Conservation (phyloP, 2,888 invertebrate species). For the Hermaeophaga mercurialis region DNA sequence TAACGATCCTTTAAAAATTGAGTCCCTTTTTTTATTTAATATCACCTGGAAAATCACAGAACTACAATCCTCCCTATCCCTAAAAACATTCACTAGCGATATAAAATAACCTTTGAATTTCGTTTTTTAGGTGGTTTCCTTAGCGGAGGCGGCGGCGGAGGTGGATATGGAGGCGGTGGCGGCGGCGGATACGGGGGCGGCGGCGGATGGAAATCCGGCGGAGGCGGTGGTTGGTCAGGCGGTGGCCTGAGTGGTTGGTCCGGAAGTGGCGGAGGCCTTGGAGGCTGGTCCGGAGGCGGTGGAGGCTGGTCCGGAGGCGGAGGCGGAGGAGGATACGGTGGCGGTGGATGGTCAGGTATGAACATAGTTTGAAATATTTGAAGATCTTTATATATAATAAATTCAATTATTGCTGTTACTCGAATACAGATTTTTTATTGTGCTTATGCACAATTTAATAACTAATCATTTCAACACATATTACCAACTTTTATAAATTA, state of each 20-base stretch:
- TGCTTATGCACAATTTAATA: too few relatives aligned
- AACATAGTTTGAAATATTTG: conserved; percentile 24
- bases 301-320: conserved; percentile 27
- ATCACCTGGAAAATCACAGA: too few relatives aligned
- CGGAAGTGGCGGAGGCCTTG: conserved; percentile 40
- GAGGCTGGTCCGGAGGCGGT: conserved; percentile 39
- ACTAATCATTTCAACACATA: too few relatives aligned
- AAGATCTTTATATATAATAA: too few relatives aligned
- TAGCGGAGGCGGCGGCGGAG: conserved; percentile 26
- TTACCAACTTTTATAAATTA: too few relatives aligned
- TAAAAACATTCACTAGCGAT: too few relatives aligned
- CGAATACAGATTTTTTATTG: too few relatives aligned
- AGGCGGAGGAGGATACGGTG: conserved; percentile 28
- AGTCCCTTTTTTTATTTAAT: too few relatives aligned
- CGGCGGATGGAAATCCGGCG: conserved; percentile 33
- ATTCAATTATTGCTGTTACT: too few relatives aligned
- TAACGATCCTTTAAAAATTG: too few relatives aligned
- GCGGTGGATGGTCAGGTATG: conserved; percentile 27
- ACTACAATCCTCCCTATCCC: too few relatives aligned
- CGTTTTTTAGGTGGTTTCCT: conserved; percentile 43
- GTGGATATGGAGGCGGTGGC: conserved; percentile 17
- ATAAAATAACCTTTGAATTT: too few relatives aligned
- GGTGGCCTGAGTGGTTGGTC: conserved; percentile 41
- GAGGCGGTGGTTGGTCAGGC: conserved; percentile 34
- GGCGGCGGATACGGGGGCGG: conserved; percentile 39